Percentiles rank a stretch among this genome's conserved stretches.
phyloP scores from a whole-genome alignment of 2,113 vertebrate genomes.

The Dissostichus mawsoni region DNA sequence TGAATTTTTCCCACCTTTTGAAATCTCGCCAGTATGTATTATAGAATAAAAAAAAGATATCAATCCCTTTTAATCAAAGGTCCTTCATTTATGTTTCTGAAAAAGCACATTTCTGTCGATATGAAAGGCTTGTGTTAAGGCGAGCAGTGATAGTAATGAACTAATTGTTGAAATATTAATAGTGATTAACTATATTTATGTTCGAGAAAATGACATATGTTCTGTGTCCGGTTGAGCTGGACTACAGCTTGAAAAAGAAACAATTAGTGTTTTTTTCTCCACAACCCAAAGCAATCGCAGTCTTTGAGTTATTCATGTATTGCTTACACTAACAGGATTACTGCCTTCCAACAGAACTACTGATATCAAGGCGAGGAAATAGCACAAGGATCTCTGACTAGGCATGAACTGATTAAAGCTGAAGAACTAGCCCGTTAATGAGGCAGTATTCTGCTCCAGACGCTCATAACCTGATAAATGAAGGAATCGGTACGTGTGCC shows the following conservation, averaged over 20 bases:
- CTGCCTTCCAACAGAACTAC: conserved; percentile 11
- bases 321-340: conserved; percentile 44
- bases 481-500: conserved; percentile 45
- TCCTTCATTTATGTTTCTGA: conserved; percentile 45
- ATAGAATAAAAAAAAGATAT: conserved; percentile 16
- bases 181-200: conserved; percentile 48
- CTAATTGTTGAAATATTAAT: conserved; percentile 67
- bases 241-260: conserved; percentile 42
- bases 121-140: conserved; percentile 37
- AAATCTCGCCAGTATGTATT: conserved; percentile 21
- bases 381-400: conserved; percentile 45
- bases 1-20: conserved; percentile 39
- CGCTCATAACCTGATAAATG: conserved; percentile 65
- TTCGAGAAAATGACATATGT: conserved; percentile 43
- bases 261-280: not conserved
- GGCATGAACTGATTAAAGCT: conserved; percentile 55
- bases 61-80: conserved; percentile 29
- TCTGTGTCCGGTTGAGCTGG: conserved; percentile 37
- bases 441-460: conserved; percentile 35
- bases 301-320: conserved; percentile 40
- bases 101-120: conserved; percentile 36
- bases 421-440: conserved; percentile 40
- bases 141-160: conserved; percentile 24
- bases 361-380: conserved; percentile 36
- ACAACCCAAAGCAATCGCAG: conserved; percentile 15